A percentile compares a stretch with the other conserved stretches of the same genome.
Evolutionary conservation across 2,888 invertebrate species (phyloP).

Genomic region (Agrenia bidenticulata): DNA sequence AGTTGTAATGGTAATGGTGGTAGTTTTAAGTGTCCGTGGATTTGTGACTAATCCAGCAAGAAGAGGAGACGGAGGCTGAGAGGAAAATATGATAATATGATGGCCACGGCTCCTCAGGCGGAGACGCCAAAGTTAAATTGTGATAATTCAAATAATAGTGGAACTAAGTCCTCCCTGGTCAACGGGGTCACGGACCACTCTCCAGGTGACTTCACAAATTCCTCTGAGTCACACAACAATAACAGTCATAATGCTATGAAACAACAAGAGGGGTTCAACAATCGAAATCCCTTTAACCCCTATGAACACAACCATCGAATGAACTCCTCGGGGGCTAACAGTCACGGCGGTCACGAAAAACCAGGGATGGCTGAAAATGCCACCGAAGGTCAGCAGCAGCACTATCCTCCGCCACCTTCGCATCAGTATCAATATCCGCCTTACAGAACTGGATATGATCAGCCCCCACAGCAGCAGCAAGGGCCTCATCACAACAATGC

Average conservation of each 20-base stretch:
- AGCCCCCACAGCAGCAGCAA: slow-evolving; percentile 26
- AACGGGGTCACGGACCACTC: slow-evolving; percentile 7
- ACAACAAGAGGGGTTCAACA: slow-evolving; percentile 16
- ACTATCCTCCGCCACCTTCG: slow-evolving; percentile 35
- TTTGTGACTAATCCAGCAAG: too few species aligned
- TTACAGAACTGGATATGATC: slow-evolving; percentile 40
- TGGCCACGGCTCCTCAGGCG: slow-evolving; percentile 43
- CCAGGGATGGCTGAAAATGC: slow-evolving; percentile 2
- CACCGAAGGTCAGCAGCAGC: slow-evolving; percentile 30
- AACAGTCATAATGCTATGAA: slow-evolving; percentile 23
- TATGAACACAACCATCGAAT: slow-evolving; percentile 15
- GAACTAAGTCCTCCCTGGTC: neutral
- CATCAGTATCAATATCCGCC: slow-evolving; percentile 46
- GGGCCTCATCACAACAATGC: slow-evolving; percentile 43
- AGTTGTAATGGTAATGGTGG: too few species aligned
- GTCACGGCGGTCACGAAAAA: neutral
- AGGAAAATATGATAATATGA: slow-evolving; percentile 14
- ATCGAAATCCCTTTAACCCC: slow-evolving; percentile 16
- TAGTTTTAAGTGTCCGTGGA: too few species aligned
- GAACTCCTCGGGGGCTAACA: neutral
- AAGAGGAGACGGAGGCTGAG: neutral
- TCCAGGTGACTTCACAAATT: slow-evolving; percentile 5
- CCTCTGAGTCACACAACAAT: slow-evolving; percentile 7
- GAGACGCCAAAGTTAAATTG: slow-evolving; percentile 40
- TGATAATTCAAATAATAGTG: slow-evolving; percentile 11